Evolutionary conservation across 2,113 vertebrate species (phyloP).

Genomic region (Tamias sibiricus): DNA sequence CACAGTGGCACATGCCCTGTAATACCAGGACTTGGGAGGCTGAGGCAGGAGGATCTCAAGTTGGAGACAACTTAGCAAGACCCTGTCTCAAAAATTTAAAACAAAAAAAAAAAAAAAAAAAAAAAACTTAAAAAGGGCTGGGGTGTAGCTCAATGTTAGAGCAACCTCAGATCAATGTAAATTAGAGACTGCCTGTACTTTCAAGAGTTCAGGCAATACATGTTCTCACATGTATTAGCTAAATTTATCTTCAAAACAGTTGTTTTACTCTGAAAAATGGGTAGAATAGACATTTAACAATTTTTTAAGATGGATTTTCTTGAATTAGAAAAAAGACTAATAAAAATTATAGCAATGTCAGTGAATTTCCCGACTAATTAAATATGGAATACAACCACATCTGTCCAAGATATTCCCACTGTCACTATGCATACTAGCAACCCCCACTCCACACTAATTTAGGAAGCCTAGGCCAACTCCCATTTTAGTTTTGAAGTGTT

Average conservation of each 20-base stretch:
- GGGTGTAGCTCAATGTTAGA: too few species aligned
- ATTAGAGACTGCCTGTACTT: background rate
- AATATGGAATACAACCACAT: background rate
- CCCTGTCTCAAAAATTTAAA: too few species aligned
- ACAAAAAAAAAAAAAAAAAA: too few species aligned
- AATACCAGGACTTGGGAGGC: too few species aligned
- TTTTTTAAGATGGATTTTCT: slow-evolving; percentile 4
- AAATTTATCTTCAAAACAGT: slow-evolving; percentile 25
- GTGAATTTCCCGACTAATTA: background rate
- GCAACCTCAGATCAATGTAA: background rate
- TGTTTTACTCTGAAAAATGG: background rate
- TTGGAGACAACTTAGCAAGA: too few species aligned
- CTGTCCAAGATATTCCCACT: background rate
- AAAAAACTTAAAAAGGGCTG: too few species aligned
- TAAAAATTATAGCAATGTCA: background rate
- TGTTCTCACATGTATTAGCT: background rate
- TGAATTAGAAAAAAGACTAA: background rate
- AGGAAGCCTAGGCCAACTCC: background rate
- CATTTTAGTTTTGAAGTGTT: background rate
- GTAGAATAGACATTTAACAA: background rate
- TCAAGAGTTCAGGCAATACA: background rate
- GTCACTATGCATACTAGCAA: background rate
- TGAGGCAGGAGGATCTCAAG: too few species aligned
- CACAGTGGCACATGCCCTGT: too few species aligned
- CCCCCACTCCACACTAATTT: background rate